Percentiles rank a stretch among this genome's conserved stretches.
phyloP scores from a whole-genome alignment of 2,888 invertebrate genomes.

The Ichneumoninae sp. region DNA sequence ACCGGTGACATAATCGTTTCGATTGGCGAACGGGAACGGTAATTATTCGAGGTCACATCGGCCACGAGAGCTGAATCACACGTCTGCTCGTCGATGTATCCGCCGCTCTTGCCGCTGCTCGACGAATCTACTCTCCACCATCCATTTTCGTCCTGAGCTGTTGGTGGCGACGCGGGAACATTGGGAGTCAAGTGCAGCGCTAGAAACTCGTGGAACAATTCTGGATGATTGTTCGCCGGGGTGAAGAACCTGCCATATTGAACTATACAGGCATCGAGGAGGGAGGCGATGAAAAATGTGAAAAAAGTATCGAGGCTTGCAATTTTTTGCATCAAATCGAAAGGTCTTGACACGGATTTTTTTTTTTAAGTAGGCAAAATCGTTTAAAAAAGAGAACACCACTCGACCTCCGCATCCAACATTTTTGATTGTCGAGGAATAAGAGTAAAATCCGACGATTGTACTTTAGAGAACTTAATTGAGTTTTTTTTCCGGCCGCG shows the following conservation, averaged over 20 bases:
- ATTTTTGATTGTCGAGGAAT: slow-evolving; percentile 9
- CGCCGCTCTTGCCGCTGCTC: slow-evolving; percentile 12
- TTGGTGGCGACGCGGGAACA: background rate
- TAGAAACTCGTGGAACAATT: slow-evolving; percentile 13
- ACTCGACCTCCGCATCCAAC: background rate
- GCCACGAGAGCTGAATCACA: slow-evolving; percentile 65
- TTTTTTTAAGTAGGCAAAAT: background rate
- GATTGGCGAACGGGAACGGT: slow-evolving; percentile 76
- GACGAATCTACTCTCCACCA: slow-evolving; percentile 8
- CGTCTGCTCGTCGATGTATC: slow-evolving; percentile 28
- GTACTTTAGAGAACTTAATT: slow-evolving; percentile 38
- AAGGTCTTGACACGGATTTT: background rate
- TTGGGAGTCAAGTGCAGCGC: slow-evolving; percentile 17
- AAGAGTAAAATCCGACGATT: slow-evolving; percentile 14
- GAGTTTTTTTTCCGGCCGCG: slow-evolving; percentile 15
- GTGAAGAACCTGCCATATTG: background rate
- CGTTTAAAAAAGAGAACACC: background rate
- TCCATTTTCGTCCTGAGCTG: background rate
- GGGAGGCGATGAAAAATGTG: background rate
- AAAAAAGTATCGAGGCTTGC: background rate
- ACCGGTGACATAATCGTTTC: slow-evolving; percentile 79
- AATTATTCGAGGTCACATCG: slow-evolving; percentile 72
- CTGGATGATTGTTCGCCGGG: background rate
- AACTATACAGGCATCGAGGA: background rate
- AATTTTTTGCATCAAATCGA: background rate